Percentiles rank a stretch among this genome's conserved stretches.
Conservation (phyloP, 1,140 invertebrate species). For the Drosophila suzukii region DNA sequence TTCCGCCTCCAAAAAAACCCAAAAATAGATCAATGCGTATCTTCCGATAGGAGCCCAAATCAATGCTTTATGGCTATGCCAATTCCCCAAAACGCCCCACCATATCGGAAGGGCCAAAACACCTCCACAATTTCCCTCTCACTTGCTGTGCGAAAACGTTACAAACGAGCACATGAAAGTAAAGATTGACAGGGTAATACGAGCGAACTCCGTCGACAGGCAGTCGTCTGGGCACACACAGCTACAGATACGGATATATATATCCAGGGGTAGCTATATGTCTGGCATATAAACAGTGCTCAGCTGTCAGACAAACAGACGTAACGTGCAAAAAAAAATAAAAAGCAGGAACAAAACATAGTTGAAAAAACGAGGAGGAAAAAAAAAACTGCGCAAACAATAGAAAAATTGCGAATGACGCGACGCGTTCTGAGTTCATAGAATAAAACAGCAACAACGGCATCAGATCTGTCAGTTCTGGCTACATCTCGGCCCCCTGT, state of each 20-base stretch:
- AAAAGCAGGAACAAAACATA: slow-evolving; percentile 17
- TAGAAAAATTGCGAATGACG: slow-evolving; percentile 62
- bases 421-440: slow-evolving; percentile 54
- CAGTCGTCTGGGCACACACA: slow-evolving; percentile 44
- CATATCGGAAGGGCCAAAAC: slow-evolving; percentile 12
- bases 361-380: slow-evolving; percentile 15
- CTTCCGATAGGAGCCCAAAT: background rate
- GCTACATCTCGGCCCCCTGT: slow-evolving; percentile 21
- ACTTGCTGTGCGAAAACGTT: slow-evolving; percentile 40
- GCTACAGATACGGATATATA: background rate
- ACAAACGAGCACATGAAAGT: slow-evolving; percentile 57
- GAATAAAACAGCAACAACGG: slow-evolving; percentile 39
- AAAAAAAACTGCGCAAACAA: slow-evolving; percentile 51
- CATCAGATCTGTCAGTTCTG: slow-evolving; percentile 50
- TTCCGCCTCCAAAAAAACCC: background rate
- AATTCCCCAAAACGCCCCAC: slow-evolving; percentile 4
- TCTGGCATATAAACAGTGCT: slow-evolving; percentile 66
- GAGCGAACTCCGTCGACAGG: slow-evolving; percentile 52
- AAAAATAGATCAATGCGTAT: slow-evolving; percentile 2
- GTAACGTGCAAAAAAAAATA: slow-evolving; percentile 52
- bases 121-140: slow-evolving; percentile 32
- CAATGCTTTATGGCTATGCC: background rate
- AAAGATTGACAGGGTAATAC: slow-evolving; percentile 63
- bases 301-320: slow-evolving; percentile 66
- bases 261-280: slow-evolving; percentile 20